Conservation (phyloP, 2,888 invertebrate genomes). For the Chymomyza caudatula region DNA sequence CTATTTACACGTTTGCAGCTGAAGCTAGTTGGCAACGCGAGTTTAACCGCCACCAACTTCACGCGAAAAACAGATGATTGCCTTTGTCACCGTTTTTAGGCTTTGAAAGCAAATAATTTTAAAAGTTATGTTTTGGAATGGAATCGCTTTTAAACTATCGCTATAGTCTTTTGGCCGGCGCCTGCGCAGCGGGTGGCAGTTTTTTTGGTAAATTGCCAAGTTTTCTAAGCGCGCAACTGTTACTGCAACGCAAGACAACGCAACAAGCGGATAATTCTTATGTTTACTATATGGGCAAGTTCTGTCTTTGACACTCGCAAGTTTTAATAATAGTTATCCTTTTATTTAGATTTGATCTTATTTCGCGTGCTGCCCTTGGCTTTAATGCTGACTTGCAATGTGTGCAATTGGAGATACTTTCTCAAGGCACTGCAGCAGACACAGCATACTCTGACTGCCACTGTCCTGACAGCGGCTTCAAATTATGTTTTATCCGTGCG, state of each 20-base stretch:
- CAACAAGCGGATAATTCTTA: not conserved
- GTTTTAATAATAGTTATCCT: constrained; percentile 11
- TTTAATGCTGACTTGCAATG: constrained; percentile 81
- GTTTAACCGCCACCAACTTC: not conserved
- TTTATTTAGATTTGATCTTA: constrained; percentile 48
- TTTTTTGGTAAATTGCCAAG: constrained; percentile 81
- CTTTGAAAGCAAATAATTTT: not conserved
- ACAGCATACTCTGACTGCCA: constrained; percentile 80
- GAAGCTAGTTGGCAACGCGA: not conserved
- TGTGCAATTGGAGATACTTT: constrained; percentile 81
- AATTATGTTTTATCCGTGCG: constrained; percentile 82
- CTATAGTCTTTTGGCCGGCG: constrained; percentile 77
- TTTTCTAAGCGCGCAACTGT: constrained; percentile 39
- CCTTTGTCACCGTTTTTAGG: not conserved
- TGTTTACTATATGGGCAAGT: constrained; percentile 25
- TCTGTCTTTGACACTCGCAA: not conserved
- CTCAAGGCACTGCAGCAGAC: constrained; percentile 81
- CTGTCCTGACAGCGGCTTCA: constrained; percentile 81
- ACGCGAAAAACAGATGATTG: not conserved
- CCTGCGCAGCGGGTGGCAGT: constrained; percentile 81
- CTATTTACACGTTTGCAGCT: not conserved
- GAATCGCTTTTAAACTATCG: constrained; percentile 57
- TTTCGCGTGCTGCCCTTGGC: constrained; percentile 76
- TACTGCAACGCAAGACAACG: constrained; percentile 15
- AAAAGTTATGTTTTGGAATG: constrained; percentile 26